phyloP scores from a whole-genome alignment of 2,113 vertebrate genomes.

The Mormyrus lacerda region DNA sequence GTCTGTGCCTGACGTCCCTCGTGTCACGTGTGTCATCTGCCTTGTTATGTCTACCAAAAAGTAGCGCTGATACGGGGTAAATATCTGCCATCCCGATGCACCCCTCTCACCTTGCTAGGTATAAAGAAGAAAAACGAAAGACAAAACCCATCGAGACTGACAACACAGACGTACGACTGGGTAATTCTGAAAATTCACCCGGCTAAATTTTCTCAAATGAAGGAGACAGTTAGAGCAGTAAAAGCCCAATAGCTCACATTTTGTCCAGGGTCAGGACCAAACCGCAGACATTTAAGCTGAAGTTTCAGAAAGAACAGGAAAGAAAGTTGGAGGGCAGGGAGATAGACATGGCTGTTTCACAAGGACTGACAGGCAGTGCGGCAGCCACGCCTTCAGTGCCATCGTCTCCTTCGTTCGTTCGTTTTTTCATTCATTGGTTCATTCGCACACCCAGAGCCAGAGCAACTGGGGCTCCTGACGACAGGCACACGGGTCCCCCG shows the following conservation, averaged over 20 bases:
- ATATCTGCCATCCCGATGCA: neutral
- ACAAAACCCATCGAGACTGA: neutral
- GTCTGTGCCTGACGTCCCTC: neutral
- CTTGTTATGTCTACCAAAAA: neutral
- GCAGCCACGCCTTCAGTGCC: slow-evolving; percentile 76
- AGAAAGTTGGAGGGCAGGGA: slow-evolving; percentile 62
- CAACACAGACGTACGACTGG: neutral
- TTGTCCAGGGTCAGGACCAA: neutral
- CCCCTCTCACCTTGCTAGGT: neutral
- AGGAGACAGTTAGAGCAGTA: neutral
- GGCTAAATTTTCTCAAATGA: neutral
- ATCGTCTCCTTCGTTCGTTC: slow-evolving; percentile 66
- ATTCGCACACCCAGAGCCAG: slow-evolving; percentile 31
- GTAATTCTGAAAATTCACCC: neutral
- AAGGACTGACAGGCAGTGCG: slow-evolving; percentile 11
- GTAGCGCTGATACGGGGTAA: neutral
- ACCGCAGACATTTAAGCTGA: neutral
- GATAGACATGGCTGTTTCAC: slow-evolving; percentile 36
- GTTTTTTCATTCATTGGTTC: slow-evolving; percentile 60
- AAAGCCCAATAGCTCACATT: neutral
- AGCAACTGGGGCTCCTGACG: slow-evolving; percentile 59
- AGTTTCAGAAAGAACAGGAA: neutral
- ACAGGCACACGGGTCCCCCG: slow-evolving; percentile 24
- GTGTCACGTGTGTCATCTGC: neutral
- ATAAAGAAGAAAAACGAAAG: neutral